Conservation (phyloP, 2,113 vertebrate species). For the Oreotrochilus melanogaster region DNA sequence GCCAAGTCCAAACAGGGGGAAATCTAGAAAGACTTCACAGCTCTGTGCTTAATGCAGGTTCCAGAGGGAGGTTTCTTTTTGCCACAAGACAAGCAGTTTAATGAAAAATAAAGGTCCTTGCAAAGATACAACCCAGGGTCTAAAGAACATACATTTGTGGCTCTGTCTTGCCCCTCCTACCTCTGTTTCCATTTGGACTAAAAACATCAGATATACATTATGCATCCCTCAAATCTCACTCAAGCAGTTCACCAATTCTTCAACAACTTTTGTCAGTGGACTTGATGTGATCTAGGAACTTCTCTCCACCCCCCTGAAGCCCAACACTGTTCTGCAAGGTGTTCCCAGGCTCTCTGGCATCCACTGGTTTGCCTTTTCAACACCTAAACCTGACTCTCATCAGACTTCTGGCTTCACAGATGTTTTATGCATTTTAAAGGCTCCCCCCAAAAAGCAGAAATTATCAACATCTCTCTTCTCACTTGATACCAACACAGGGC, state of each 20-base stretch:
- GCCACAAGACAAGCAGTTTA: neutral
- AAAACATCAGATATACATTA: constrained; percentile 58
- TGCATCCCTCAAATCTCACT: constrained; percentile 37
- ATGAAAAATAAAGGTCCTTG: constrained; percentile 25
- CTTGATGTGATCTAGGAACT: constrained; percentile 54
- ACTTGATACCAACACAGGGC: neutral
- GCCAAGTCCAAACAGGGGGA: neutral
- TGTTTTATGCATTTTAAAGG: neutral
- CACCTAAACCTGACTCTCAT: neutral
- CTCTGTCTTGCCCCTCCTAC: neutral
- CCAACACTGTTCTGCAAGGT: neutral
- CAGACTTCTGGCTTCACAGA: neutral
- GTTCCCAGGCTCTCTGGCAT: neutral
- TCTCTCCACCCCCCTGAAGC: neutral
- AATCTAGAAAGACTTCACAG: neutral
- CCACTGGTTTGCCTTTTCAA: neutral
- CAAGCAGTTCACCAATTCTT: constrained; percentile 61
- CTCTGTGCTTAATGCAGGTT: neutral
- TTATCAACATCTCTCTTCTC: neutral
- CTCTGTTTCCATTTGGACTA: constrained; percentile 34
- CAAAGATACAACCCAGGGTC: neutral
- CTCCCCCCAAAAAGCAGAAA: neutral
- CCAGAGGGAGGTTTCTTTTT: neutral
- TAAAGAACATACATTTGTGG: neutral
- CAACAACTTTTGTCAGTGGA: constrained; percentile 35